Evolutionary conservation across 1,140 invertebrate genomes (phyloP), one percentile per base, ranked within the genome.

Genomic region (Cecropterus lyciades): DNA sequence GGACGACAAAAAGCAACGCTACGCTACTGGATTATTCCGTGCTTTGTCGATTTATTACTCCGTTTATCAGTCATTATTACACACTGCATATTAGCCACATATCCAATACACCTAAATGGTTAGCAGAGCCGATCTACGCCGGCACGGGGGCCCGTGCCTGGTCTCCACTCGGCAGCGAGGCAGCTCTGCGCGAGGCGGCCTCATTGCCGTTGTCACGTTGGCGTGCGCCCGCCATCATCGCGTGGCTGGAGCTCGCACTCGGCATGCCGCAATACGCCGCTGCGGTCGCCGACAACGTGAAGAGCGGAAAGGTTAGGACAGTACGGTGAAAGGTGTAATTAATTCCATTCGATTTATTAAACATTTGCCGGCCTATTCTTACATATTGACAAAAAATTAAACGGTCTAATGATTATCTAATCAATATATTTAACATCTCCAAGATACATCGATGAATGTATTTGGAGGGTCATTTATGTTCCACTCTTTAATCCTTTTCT

Each of bases 211-310:
- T 98, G 93, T 96, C 97, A 70, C 93, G 96, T 77, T 99, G 98
- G 98, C 94, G 97, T 69, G 97, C 98, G 14, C 96, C 96, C 0
- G 98, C 98, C 45, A 98, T 99, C 40, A 94, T 98, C 10, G 97
- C 98, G 0, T 99, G 98, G 98, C 91, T 99, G 37, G 98, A 98
- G 91, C 95, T 98, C 14, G 97, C 97, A 0, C 94, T 99, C 3
- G 97, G 97, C 14, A 98, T 99, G 98, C 97, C 97, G 0, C 97
- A 98, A 76, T 98, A 98, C 78, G 97, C 97, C 1, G 95, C 96
- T 9, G 93, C 95, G 59, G 98, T 98, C 85, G 96, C 97, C 14
- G 97, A 98, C 82, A 98, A 99, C 87, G 95, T 99, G 48, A 98
- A 98, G 85, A 98, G 97, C 86, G 98, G 98, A 74, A 98, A 98